Evolutionary conservation across 2,797 vertebrate species (phyloP).

Genomic region (Knipowitschia caucasica): DNA sequence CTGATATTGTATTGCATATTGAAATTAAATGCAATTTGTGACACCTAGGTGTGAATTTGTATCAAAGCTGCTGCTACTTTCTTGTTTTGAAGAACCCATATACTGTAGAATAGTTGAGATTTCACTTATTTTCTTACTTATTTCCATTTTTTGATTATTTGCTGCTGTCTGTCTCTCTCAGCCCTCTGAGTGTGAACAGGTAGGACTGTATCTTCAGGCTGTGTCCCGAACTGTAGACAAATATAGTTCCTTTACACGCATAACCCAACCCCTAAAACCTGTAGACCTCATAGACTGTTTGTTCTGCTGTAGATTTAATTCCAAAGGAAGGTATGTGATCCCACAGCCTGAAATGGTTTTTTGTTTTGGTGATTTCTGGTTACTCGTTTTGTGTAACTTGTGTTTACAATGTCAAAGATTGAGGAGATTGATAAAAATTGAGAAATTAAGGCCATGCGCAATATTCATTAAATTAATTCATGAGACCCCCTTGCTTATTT

Average conservation of each 20-base stretch:
- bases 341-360: too few species aligned
- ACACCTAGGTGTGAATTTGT: too few species aligned
- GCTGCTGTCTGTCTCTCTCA: constrained; percentile 74
- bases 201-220: constrained; percentile 65
- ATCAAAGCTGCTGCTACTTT: neutral
- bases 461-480: too few species aligned
- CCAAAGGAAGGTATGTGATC: too few species aligned
- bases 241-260: neutral
- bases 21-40: neutral
- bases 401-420: too few species aligned
- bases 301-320: neutral
- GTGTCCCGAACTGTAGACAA: constrained; percentile 14
- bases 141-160: constrained; percentile 5
- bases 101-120: too few species aligned
- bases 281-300: neutral
- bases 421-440: too few species aligned
- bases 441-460: too few species aligned
- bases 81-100: neutral
- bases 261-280: neutral
- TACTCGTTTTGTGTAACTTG: too few species aligned
- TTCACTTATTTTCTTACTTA: neutral
- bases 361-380: too few species aligned
- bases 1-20: neutral
- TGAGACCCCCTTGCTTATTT: too few species aligned
- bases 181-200: constrained; percentile 90